A percentile compares a stretch with the other conserved stretches of the same genome.
Conservation (phyloP, 2,888 invertebrate species). For the Omphaloscelis lunosa region DNA sequence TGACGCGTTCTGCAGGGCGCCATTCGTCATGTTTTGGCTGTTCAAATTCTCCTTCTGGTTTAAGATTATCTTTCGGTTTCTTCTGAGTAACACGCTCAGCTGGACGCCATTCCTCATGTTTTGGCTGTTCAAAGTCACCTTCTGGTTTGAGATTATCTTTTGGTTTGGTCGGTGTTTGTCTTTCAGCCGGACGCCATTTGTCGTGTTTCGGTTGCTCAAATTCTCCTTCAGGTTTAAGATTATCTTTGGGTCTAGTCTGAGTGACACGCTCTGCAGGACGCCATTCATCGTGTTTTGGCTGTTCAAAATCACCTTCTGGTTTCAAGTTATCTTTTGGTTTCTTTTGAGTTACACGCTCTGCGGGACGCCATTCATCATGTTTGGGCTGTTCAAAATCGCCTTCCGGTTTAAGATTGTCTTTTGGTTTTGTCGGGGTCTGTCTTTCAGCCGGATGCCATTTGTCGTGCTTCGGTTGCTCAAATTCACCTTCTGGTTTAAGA, state of each 20-base stretch:
- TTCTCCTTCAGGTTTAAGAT: constrained; percentile 86
- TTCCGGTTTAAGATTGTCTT: constrained; percentile 90
- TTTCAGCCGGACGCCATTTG: constrained; percentile 41
- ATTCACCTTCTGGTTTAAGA: constrained; percentile 90
- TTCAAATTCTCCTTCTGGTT: constrained; percentile 89
- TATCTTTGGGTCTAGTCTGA: constrained; percentile 90
- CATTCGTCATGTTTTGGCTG: constrained; percentile 71
- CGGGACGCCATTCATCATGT: constrained; percentile 83
- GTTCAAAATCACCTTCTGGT: constrained; percentile 88
- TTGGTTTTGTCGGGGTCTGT: constrained; percentile 89
- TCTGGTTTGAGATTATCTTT: constrained; percentile 90
- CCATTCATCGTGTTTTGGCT: constrained; percentile 82
- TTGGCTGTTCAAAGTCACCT: constrained; percentile 85
- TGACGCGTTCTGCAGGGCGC: constrained; percentile 70
- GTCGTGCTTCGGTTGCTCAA: constrained; percentile 42
- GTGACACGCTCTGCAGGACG: constrained; percentile 85
- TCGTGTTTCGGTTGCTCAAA: constrained; percentile 25
- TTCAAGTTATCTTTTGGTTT: constrained; percentile 89
- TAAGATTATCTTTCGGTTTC: constrained; percentile 53
- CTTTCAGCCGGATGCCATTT: constrained; percentile 89
- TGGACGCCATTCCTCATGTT: constrained; percentile 68
- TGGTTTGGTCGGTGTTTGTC: constrained; percentile 72
- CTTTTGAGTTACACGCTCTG: constrained; percentile 75
- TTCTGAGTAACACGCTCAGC: constrained; percentile 42
- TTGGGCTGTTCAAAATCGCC: constrained; percentile 89